Conservation (phyloP, 1,140 invertebrate species). For the Hycleus cichorii region DNA sequence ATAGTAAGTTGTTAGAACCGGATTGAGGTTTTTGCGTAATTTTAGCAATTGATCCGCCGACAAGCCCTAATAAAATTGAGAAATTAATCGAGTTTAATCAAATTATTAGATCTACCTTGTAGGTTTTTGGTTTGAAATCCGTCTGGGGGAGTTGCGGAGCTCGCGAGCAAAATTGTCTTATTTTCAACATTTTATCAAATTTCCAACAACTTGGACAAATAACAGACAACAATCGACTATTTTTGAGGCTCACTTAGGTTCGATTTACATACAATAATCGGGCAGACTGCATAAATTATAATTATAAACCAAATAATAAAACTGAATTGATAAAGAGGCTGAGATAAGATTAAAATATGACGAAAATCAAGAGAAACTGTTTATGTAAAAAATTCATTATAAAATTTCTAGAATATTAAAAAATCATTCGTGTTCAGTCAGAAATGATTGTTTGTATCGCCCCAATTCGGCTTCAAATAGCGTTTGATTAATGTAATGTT, state of each 20-base stretch:
- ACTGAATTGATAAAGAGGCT: too few species aligned
- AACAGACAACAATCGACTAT: too few species aligned
- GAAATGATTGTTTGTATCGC: neutral
- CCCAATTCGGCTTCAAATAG: constrained; percentile 1
- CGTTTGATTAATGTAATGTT: neutral
- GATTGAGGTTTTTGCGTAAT: constrained; percentile 60
- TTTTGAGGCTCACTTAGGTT: too few species aligned
- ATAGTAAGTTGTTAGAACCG: constrained; percentile 69
- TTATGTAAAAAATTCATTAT: too few species aligned
- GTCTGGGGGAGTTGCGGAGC: neutral
- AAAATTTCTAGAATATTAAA: neutral
- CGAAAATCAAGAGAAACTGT: too few species aligned
- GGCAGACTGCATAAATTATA: too few species aligned
- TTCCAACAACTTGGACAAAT: too few species aligned
- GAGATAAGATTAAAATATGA: too few species aligned
- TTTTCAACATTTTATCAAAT: too few species aligned
- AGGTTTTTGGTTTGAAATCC: neutral
- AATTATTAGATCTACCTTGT: neutral
- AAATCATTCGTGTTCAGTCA: neutral
- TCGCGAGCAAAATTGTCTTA: too few species aligned
- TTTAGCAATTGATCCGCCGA: constrained; percentile 50
- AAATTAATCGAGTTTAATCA: neutral
- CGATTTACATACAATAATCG: too few species aligned
- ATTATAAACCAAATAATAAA: too few species aligned
- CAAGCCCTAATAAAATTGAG: constrained; percentile 45